Evolutionary conservation across 2,113 vertebrate genomes (phyloP), one percentile per base, ranked within the genome.

Genomic region (Corythaeola cristata): DNA sequence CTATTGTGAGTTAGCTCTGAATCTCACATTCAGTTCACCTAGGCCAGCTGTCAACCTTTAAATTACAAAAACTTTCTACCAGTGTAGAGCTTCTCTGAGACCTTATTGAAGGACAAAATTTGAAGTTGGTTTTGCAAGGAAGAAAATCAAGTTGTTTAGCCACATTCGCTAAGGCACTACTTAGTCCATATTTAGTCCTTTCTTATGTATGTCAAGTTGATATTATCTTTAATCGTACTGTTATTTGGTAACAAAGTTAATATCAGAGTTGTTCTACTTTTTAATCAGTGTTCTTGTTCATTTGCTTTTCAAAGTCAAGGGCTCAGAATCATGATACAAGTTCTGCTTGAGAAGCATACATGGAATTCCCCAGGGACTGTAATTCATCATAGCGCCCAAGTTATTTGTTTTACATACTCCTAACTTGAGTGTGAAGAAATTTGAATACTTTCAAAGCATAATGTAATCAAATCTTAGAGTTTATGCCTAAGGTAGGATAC

Each of bases 271-370:
- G 67, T 88, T 93, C 68, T 47, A 35, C 59, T 90, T 90, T 64
- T 85, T 59, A 76, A 87, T 91, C 69, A 63, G 28, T 63, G 15
- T 79, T 77, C 37, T 64, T 76, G 53, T 83, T 83, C 8, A 37
- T 86, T 88, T 88, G 47, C 28, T 94, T 97, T 94, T 89, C 69
- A 86, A 94, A 89, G 56, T 81, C 37, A 68, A 75, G 62, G 52
- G 28, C 68, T 92, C 56, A 66, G 66, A 83, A 50, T 15, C 26
- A 15, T 21, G 24, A 44, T 71, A 73, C 3, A 6, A 78, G 47
- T 23, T 92, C 47, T 95, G 44, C 76, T 92, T 87, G 76, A 55
- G 73, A 92, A 84, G 30, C 39, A 35, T 88, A 27, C 8, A 4
- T 68, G 49, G 56, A 8, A 9, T 95, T 90, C 64, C 74, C 20